A percentile compares a stretch with the other conserved stretches of the same genome.
phyloP scores from a whole-genome alignment of 2,797 vertebrate genomes.

The Diceros bicornis region DNA sequence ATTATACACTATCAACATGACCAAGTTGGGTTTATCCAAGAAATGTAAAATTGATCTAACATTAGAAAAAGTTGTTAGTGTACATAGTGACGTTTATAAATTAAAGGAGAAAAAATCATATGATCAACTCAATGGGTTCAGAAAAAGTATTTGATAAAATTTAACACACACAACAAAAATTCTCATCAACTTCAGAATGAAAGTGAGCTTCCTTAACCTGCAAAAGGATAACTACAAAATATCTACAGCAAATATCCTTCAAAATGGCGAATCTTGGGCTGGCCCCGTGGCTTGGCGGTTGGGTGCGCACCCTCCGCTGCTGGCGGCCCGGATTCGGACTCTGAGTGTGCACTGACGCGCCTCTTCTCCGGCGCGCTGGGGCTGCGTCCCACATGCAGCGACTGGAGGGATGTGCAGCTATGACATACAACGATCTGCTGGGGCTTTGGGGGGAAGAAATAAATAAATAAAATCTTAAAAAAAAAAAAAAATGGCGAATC shows the following conservation, averaged over 20 bases:
- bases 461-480: no score
- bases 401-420: no score
- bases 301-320: no score
- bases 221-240: neutral
- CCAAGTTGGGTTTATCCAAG: neutral
- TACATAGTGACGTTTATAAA: constrained; percentile 11
- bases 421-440: no score
- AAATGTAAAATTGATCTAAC: constrained; percentile 7
- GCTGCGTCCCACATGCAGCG: no score
- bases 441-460: no score
- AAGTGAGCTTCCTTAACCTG: neutral
- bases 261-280: neutral
- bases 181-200: neutral
- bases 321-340: no score
- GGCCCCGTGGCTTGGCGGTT: no score
- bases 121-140: neutral
- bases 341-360: no score
- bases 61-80: neutral
- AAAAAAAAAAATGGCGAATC: neutral
- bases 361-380: no score
- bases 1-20: neutral
- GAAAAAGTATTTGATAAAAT: constrained; percentile 49
- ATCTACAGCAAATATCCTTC: neutral
- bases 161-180: constrained; percentile 18
- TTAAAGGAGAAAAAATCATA: constrained; percentile 34